Base-by-base conservation (phyloP, 2,888 invertebrate genomes). In the Anoncus sp. region DNA sequence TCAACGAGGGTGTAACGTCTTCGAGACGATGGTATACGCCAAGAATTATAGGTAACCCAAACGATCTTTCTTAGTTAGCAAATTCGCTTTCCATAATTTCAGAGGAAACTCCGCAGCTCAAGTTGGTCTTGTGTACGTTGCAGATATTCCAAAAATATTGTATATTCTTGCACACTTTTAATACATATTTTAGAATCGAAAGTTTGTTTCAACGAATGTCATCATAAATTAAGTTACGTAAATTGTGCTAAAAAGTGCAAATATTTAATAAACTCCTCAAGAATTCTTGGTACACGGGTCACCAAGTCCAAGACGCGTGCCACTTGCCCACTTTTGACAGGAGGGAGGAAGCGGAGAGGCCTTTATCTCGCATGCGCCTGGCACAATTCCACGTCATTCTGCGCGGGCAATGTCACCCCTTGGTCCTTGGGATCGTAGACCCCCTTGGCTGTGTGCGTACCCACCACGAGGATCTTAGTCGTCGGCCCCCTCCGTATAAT, bases 301-400 rank as follows among this genome's bases (percentile, higher is more conserved):
- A 81, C 82, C 83, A 83, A 81, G 81, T 83, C 81, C 73, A 45
- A 70, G 82, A 83, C 85, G 81, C 89, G 90, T 90, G 89, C 89
- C 87, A 80, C 81, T 86, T 90, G 90, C 90, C 87, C 90, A 90
- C 88, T 89, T 89, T 10, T 85, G 81, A 72, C 71, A 43, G 27
- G 27, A 40, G 35, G n/a, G n/a, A n/a, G n/a, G n/a, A n/a, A n/a
- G n/a, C n/a, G n/a, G n/a, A n/a, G 49, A 9, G 18, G 71, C 20
- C 31, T 49, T 24, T n/a, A 74, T 83, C 82, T 80, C 80, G 77
- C 80, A 77, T 82, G 82, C 76, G 83, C 81, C 83, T 79, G 84
- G 82, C 83, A 85, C 82, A 85, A 86, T 85, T 82, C 84, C 77
- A 83, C 84, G 82, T 87, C 80, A 84, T 84, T 76, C 77, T 85